These are phyloP conservation scores for Argyrosomus japonicus DNA, from an alignment of 2,113 vertebrate genomes.

Conservation along the genomic window DNA sequence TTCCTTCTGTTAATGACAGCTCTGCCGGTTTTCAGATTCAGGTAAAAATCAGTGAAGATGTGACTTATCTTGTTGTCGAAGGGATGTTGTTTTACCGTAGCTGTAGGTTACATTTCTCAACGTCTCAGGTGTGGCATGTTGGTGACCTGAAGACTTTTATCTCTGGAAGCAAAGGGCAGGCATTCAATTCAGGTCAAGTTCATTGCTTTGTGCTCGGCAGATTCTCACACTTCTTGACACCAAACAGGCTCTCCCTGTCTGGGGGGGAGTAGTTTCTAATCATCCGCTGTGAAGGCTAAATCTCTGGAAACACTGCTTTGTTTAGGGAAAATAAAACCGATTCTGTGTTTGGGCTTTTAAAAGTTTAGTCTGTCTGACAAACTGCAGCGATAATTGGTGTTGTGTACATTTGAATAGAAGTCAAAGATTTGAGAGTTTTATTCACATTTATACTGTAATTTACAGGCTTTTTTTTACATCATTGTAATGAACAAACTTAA, in stretches of 20 bases:
- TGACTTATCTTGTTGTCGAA: neutral
- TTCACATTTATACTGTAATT: neutral
- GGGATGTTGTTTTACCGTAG: neutral
- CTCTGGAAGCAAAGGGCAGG: constrained; percentile 49
- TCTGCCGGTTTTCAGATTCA: constrained; percentile 55
- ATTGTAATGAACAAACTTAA: neutral
- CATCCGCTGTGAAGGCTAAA: neutral
- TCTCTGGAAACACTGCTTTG: neutral
- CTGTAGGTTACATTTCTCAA: neutral
- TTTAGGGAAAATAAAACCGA: neutral
- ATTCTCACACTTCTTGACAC: neutral
- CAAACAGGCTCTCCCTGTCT: neutral
- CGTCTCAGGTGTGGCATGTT: neutral
- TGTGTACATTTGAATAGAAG: neutral
- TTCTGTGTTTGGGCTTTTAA: neutral
- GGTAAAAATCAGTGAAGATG: constrained; percentile 69
- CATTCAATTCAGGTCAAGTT: constrained; percentile 18
- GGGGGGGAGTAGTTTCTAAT: neutral
- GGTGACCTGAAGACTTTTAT: constrained; percentile 32
- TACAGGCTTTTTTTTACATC: neutral
- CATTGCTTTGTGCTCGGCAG: neutral
- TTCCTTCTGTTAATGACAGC: constrained; percentile 55
- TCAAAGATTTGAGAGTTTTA: neutral
- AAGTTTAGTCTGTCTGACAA: neutral
- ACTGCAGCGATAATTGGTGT: neutral